These are phyloP conservation scores for Choloepus hoffmanni DNA, from an alignment of 2,113 vertebrate genomes.

Conservation along the genomic window DNA sequence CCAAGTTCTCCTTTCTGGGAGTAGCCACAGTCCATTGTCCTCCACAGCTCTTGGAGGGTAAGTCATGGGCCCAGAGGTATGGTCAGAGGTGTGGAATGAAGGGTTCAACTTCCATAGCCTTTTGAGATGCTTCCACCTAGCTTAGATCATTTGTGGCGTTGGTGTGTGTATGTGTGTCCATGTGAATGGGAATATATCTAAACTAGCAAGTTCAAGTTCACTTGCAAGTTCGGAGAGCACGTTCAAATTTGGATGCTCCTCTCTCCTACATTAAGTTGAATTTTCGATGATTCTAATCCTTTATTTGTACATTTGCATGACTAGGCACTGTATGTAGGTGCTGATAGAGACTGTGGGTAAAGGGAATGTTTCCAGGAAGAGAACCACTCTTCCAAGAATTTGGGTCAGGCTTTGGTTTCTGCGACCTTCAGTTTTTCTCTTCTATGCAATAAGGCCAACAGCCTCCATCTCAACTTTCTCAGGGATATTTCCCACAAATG, in stretches of 20 bases:
- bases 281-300: background rate
- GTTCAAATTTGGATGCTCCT: background rate
- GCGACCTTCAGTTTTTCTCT: background rate
- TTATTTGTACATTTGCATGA: accelerated
- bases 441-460: accelerated
- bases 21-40: accelerated
- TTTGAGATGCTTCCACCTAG: too few species aligned
- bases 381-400: background rate
- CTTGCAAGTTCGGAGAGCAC: background rate
- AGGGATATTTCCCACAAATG: too few species aligned
- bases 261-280: background rate
- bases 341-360: background rate
- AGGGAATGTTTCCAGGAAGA: background rate
- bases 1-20: background rate
- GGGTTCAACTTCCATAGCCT: background rate
- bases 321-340: too few species aligned
- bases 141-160: too few species aligned
- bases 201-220: background rate
- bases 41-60: background rate
- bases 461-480: background rate
- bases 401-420: background rate
- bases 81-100: background rate
- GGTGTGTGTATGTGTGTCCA: too few species aligned
- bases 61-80: background rate
- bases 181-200: background rate